These are phyloP conservation scores for Entomobrya proxima DNA, from an alignment of 2,888 invertebrate genomes.

Conservation along the genomic window DNA sequence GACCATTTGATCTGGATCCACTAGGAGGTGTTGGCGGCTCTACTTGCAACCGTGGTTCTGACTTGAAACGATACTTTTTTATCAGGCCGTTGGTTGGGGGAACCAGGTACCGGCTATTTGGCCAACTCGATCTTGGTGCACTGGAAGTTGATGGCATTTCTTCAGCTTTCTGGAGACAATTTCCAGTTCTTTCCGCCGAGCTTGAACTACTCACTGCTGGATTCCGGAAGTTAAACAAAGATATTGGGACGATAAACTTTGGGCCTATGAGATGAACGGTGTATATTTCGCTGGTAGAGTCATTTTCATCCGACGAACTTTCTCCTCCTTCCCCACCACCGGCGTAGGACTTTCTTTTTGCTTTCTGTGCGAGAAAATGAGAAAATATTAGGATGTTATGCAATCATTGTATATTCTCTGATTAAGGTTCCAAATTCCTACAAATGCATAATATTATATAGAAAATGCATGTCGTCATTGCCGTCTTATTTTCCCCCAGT, in stretches of 20 bases:
- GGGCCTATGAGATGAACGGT: slow-evolving; percentile 73
- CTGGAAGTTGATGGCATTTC: slow-evolving; percentile 34
- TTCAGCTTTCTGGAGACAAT: neutral
- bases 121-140: slow-evolving; percentile 73
- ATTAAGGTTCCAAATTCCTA: too few relatives aligned
- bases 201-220: slow-evolving; percentile 32
- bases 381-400: too few relatives aligned
- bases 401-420: too few relatives aligned
- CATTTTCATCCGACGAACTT: slow-evolving; percentile 66
- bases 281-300: slow-evolving; percentile 72
- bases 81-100: slow-evolving; percentile 63
- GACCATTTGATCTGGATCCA: slow-evolving; percentile 13
- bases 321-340: slow-evolving; percentile 26
- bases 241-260: slow-evolving; percentile 74
- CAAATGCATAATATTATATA: too few relatives aligned
- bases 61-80: slow-evolving; percentile 68
- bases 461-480: too few relatives aligned
- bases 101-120: slow-evolving; percentile 65
- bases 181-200: neutral
- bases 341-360: neutral
- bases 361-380: slow-evolving; percentile 38
- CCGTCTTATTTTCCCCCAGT: too few relatives aligned
- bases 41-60: slow-evolving; percentile 65
- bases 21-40: slow-evolving; percentile 34
- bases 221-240: slow-evolving; percentile 69